Base-by-base conservation (phyloP, 2,888 invertebrate genomes). In the Ischnus inquisitorius region DNA sequence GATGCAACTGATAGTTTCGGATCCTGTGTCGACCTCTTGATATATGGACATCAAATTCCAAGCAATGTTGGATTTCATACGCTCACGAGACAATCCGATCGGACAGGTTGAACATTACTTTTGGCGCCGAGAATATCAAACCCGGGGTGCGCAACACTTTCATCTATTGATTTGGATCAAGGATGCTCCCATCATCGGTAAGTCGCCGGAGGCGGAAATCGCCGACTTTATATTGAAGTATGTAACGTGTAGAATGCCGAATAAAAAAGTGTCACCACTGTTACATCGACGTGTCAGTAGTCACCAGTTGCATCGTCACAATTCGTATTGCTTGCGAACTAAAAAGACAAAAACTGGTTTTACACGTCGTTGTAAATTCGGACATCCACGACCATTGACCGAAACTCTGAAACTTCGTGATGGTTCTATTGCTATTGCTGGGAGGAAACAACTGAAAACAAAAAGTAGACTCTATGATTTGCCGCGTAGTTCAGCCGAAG, bases 81-180 rank as follows among this genome's bases (percentile, higher is more conserved):
- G n/a, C n/a, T n/a, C n/a, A n/a, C n/a, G n/a, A n/a, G n/a, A n/a
- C n/a, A n/a, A n/a, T n/a, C n/a, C n/a, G n/a, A n/a, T n/a, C n/a
- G n/a, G n/a, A n/a, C n/a, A n/a, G n/a, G n/a, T n/a, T n/a, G n/a
- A n/a, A n/a, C n/a, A n/a, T n/a, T n/a, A n/a, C n/a, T n/a, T n/a
- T n/a, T n/a, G n/a, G n/a, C n/a, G n/a, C n/a, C 46, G 67, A 67
- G 89, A 89, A 75, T 89, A 89, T 64, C 88, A 89, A 83, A 71
- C 67, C 0, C 72, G 87, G 57, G 87, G 88, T 0, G 67, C 76
- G 14, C 87, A 87, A 57, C 86, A 88, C 76, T 88, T 87, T 62
- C 86, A 88, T 81, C 48, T 85, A n/a, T 84, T 90, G 69, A 85
- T 91, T 60, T 91, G 90, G 90, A 87, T 91, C 10, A 85, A 90